Conservation (phyloP, 1,140 invertebrate genomes). For the Acromyrmex heyeri region DNA sequence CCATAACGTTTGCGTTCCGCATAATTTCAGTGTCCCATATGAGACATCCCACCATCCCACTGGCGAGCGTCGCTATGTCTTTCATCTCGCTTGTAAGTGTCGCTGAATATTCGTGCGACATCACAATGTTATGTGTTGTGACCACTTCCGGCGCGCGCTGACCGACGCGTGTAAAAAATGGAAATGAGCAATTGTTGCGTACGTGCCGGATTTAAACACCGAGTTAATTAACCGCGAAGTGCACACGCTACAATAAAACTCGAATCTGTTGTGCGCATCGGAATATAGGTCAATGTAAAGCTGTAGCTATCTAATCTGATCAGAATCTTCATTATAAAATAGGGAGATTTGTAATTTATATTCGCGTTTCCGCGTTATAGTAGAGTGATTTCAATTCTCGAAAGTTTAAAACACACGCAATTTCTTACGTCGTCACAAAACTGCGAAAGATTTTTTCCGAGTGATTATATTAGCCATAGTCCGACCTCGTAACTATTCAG, state of each 20-base stretch:
- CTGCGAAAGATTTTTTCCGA: conserved; percentile 3
- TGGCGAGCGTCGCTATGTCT: conserved; percentile 17
- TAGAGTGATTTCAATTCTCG: neutral
- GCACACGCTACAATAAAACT: conserved; percentile 30
- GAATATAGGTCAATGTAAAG: conserved; percentile 7
- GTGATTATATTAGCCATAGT: conserved; percentile 19
- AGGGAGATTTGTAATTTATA: conserved; percentile 5
- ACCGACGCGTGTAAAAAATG: conserved; percentile 46
- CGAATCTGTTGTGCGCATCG: neutral
- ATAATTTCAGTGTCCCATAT: conserved; percentile 75
- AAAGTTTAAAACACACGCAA: neutral
- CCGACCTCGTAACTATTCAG: conserved; percentile 72
- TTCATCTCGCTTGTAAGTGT: conserved; percentile 11
- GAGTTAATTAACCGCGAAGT: conserved; percentile 50
- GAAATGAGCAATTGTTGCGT: conserved; percentile 58
- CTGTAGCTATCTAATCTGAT: neutral
- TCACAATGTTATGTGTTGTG: conserved; percentile 6
- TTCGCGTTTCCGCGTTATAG: neutral
- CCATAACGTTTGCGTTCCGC: conserved; percentile 72
- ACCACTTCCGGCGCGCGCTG: neutral
- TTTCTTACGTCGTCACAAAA: neutral
- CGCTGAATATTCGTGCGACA: neutral
- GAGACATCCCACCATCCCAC: conserved; percentile 43
- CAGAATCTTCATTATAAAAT: neutral
- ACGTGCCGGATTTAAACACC: neutral